These are phyloP conservation scores for Enteromius thamalakanensis DNA, from an alignment of 2,797 vertebrate species.

Conservation along the genomic window DNA sequence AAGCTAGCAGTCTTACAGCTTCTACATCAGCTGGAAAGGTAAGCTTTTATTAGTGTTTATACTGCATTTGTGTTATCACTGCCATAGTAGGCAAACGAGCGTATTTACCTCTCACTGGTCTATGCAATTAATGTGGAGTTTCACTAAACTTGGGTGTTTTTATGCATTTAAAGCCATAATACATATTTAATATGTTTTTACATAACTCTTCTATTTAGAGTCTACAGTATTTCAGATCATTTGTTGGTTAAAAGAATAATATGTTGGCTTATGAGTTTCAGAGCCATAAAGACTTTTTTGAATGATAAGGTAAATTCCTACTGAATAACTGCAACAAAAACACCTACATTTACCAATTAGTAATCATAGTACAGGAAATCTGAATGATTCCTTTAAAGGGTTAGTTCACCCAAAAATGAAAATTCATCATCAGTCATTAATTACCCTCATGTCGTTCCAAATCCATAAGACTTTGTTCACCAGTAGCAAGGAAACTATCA, in stretches of 20 bases:
- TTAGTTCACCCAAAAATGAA: neutral
- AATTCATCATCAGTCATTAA: neutral
- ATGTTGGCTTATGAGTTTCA: neutral
- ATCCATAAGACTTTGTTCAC: neutral
- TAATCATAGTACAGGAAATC: neutral
- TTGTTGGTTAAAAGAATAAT: neutral
- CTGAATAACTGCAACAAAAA: neutral
- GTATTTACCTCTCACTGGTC: conserved; percentile 9
- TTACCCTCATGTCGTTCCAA: neutral
- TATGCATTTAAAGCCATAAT: conserved; percentile 10
- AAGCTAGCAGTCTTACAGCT: conserved; percentile 11
- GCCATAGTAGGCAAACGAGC: neutral
- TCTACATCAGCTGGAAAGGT: conserved; percentile 17
- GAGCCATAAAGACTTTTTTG: neutral
- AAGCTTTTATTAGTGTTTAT: neutral
- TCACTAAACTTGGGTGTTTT: conserved; percentile 46
- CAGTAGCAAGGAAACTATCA: neutral
- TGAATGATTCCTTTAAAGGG: neutral
- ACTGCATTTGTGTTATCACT: neutral
- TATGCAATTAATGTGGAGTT: conserved; percentile 32
- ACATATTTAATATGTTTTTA: neutral
- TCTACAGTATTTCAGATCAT: neutral
- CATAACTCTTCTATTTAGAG: neutral
- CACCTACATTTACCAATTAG: neutral
- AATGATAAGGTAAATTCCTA: neutral